A percentile compares a stretch with the other conserved stretches of the same genome.
Conservation (phyloP, 2,113 vertebrate species). For the Mesitornis unicolor region DNA sequence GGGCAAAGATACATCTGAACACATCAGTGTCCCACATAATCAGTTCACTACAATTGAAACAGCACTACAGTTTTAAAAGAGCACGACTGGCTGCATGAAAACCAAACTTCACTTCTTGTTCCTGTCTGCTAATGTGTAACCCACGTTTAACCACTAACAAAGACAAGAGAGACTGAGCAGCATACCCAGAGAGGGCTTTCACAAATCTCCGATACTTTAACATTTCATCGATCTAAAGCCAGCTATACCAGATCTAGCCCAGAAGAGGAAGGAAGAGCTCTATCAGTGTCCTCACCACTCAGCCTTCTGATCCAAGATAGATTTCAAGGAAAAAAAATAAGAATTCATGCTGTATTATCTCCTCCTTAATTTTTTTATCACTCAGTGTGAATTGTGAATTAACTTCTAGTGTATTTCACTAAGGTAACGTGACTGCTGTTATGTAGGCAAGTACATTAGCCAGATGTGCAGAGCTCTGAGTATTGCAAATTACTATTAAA, state of each 20-base stretch:
- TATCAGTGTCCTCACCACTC: neutral
- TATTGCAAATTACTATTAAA: neutral
- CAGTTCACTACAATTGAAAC: neutral
- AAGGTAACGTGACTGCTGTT: neutral
- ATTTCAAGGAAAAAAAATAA: neutral
- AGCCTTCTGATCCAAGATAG: neutral
- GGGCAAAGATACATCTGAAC: neutral
- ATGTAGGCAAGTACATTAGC: rapidly evolving
- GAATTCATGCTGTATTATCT: neutral
- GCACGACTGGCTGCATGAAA: neutral
- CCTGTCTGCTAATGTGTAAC: neutral
- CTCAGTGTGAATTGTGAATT: neutral
- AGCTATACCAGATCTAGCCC: neutral
- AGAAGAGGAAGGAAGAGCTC: neutral
- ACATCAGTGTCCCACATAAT: neutral
- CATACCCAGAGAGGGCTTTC: neutral
- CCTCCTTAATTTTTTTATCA: neutral
- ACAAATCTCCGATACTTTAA: neutral
- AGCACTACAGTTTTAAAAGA: neutral
- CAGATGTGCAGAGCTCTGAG: neutral
- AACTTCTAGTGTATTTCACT: neutral
- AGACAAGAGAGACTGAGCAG: neutral
- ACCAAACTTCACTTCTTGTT: neutral
- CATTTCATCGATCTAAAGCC: neutral
- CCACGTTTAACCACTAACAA: neutral